Evolutionary conservation across 1,140 invertebrate species (phyloP), one percentile per base, ranked within the genome.

Genomic region (Solenopsis invicta): DNA sequence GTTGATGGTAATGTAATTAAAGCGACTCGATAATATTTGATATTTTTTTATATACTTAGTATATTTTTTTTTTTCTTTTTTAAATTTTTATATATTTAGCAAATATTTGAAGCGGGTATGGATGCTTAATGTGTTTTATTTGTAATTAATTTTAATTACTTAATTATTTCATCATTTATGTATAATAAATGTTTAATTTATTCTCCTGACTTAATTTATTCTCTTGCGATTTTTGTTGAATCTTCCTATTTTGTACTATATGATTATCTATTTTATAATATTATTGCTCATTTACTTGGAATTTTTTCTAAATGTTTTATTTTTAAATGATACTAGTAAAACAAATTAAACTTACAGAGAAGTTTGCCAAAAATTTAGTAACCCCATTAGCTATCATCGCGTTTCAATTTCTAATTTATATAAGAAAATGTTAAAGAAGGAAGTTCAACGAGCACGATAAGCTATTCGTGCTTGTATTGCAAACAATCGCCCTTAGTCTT

Each of bases 361-460:
- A 21, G 12, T 34, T 21, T n/a, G 5, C 10, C 24, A 9, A 48
- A 48, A 64, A 29, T 62, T 34, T 10, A 2, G 5, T 2, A 2
- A 34, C 61, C 64, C 24, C 9, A n/a, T 48, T 8, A 77, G 74
- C 18, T 64, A 75, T 16, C 24, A 12, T 16, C 21, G 41, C 16
- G 5, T 34, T 62, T 45, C 48, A 18, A 48, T 77, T n/a, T 24
- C 59, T 64, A 64, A 62, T 77, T 62, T 62, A 34, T 59, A 77
- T 77, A 77, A 48, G 24, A n/a, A 24, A 24, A 34, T 29, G n/a
- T 6, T 24, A 16, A 13, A 64, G 21, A 24, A 64, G 59, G 16
- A 34, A 50, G 50, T 77, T 24, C 59, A 77, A 34, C 10, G 24
- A 77, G 16, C 56, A 29, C 12, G 75, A 77, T 77, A 77, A 77